Conservation (phyloP, 2,113 vertebrate genomes). For the Rhinolophus ferrumequinum region DNA sequence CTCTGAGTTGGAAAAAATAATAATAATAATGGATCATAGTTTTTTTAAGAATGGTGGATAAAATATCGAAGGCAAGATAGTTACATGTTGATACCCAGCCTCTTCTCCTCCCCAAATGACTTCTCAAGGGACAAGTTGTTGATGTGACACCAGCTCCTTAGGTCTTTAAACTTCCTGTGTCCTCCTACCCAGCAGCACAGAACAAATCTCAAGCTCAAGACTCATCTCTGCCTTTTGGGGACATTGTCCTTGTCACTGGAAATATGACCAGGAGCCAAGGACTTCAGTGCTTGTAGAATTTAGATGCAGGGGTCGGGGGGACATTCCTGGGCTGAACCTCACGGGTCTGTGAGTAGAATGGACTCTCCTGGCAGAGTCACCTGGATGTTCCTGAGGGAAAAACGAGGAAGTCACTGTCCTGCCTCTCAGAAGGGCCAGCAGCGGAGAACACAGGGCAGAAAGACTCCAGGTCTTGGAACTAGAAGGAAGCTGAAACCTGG, state of each 20-base stretch:
- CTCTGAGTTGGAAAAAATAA: background rate
- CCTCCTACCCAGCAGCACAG: background rate
- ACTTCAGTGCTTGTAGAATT: background rate
- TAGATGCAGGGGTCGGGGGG: background rate
- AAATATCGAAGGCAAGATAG: constrained; percentile 45
- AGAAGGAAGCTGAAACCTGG: background rate
- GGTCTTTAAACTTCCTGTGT: no score
- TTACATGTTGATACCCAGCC: background rate
- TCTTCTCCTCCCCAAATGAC: background rate
- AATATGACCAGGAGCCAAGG: background rate
- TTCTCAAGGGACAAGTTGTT: background rate
- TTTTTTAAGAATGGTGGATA: background rate
- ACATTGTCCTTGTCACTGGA: background rate
- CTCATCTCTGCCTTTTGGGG: background rate
- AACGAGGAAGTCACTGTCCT: background rate
- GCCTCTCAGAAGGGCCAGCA: background rate
- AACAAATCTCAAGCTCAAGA: background rate
- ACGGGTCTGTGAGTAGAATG: background rate
- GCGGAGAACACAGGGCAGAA: background rate
- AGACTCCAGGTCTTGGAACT: background rate
- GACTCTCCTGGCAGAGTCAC: background rate
- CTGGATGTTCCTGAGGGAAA: background rate
- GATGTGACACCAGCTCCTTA: background rate
- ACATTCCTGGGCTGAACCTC: background rate
- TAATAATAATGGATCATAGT: background rate